Conservation (phyloP, 2,797 vertebrate genomes). For the Gambusia yucatana region DNA sequence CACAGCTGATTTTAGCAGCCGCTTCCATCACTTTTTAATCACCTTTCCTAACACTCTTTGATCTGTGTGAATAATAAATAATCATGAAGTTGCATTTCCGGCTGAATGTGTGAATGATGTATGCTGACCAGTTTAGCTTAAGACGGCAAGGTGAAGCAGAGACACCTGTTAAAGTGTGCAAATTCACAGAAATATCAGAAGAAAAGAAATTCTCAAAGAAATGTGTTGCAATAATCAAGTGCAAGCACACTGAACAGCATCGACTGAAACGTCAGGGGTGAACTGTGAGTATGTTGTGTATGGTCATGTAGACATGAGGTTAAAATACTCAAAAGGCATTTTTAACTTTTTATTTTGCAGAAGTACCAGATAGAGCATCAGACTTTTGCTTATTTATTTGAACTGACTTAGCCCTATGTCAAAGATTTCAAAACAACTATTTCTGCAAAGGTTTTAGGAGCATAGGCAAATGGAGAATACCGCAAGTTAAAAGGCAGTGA, state of each 20-base stretch:
- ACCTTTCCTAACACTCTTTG: slow-evolving; percentile 3
- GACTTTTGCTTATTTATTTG: not conserved
- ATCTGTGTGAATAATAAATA: not conserved
- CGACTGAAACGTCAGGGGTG: not conserved
- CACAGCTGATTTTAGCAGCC: slow-evolving; percentile 8
- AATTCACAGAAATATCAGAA: not conserved
- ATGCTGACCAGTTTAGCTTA: not conserved
- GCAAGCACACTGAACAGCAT: not conserved
- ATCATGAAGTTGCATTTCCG: slow-evolving; percentile 4
- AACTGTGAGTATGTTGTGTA: not conserved
- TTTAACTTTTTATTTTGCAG: not conserved
- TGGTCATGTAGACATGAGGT: not conserved
- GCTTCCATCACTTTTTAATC: slow-evolving; percentile 2
- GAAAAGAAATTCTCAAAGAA: not conserved
- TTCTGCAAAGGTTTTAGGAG: not conserved
- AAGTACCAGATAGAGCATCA: not conserved
- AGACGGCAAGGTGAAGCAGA: not conserved
- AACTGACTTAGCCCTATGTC: not conserved
- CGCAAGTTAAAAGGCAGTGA: not conserved
- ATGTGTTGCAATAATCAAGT: not conserved
- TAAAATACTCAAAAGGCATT: not conserved
- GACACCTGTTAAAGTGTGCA: not conserved
- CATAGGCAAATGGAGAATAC: not conserved
- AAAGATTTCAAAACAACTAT: not conserved
- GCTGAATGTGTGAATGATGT: not conserved